Evolutionary conservation across 2,113 vertebrate species (phyloP), one percentile per base, ranked within the genome.

Genomic region (Prunella fulvescens): DNA sequence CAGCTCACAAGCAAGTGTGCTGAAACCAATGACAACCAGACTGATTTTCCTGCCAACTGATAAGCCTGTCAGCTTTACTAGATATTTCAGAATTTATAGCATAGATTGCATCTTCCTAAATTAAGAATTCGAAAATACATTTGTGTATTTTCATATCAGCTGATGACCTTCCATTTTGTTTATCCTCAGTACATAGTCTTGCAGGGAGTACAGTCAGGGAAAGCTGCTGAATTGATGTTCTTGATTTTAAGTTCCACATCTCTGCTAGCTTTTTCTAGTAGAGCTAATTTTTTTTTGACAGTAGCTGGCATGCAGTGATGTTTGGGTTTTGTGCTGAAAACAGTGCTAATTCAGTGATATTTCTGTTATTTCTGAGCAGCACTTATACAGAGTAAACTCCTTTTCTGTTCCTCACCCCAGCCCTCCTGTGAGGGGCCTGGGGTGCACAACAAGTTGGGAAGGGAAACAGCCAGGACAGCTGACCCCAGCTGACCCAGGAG

Each of bases 391-490:
- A 20, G 11, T 11, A 19, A 29, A 31, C 0, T 1, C 9, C 31
- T n/a, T 51, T 44, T 57, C 22, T 57, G 33, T 10, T 83, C 11
- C 50, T 74, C 14, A 66, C 3, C 4, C 12, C 25, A 29, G 3
- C 19, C 7, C 22, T 44, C 14, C 35, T 15, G 1, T 3, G 10
- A 44, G 45, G 6, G 12, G 26, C 48, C 24, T 11, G 15, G 24
- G 25, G 10, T 10, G 26, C 4, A n/a, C 14, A 26, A 11, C 0
- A 1, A 26, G 10, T 1, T 45, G 48, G 23, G 39, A 57, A 17
- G 23, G 28, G 19, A 65, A 23, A 33, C 9, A 71, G 15, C 12
- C 26, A 14, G 56, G 39, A 58, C 25, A 69, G 31, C 66, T 56
- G 58, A 47, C 31, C 25, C 14, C 15, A 37, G 0, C 3, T 26